Base-by-base conservation (phyloP, 2,797 vertebrate species). In the Avahi laniger region DNA sequence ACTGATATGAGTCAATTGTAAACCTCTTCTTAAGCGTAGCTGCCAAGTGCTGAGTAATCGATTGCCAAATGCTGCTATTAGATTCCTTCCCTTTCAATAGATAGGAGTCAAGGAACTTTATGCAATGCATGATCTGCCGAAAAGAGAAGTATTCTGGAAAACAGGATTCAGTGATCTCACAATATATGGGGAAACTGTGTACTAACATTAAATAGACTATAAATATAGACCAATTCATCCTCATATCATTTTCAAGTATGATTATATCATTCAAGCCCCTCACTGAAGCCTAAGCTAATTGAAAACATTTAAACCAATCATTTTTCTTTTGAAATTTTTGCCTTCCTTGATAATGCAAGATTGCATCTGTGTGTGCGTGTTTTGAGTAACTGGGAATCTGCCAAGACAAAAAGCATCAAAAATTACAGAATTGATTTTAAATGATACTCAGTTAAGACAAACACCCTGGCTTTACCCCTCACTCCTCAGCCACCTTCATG, bases 321-420 rank as follows among this genome's bases (percentile, higher is more conserved):
- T 57, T 85, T 87, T 88, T 80, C 48, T 88, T 97, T 70, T 46
- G 30, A 92, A 92, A 89, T 59, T 54, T 95, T 94, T 87, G 33
- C 38, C 35, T 63, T 89, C 26, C 54, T 41, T 82, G 50, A 41
- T 67, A 88, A 88, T 73, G 30, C 13, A 94, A 95, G 6, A 73
- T 63, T 79, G 87, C 33, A 80, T 50, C 83, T 7, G 24, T 43
- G 28, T 33, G 9, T 90, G 13, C 33, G 14, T 83, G 12, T 89
- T 82, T 90, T 93, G 43, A 95, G 46, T 76, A 22, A 67, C 84
- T 35, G 48, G 65, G 30, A 20, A 20, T 4, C 20, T 89, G 72
- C 5, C 28, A 92, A 86, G 15, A 24, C 33, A 86, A 52, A 95
- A 88, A 67, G 2, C 24, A 93, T 43, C 35, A 69, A 63, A 80